Conservation (phyloP, 2,113 vertebrate species). For the Varanus komodoensis region DNA sequence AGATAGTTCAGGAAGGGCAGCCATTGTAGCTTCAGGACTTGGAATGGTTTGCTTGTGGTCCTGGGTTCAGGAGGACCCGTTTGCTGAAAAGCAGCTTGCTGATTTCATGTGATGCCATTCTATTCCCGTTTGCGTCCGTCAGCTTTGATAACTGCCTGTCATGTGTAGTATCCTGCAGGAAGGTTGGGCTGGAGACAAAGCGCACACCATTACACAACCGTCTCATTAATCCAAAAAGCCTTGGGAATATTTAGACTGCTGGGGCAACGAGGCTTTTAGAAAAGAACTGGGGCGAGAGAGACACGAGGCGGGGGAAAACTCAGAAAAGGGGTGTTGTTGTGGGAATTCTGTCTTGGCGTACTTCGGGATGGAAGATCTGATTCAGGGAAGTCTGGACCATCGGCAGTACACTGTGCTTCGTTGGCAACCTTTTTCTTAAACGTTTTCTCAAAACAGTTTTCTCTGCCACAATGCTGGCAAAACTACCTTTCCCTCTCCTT, state of each 20-base stretch:
- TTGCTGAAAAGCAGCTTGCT: no score
- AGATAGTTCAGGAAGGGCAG: no score
- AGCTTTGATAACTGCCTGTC: background rate
- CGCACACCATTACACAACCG: background rate
- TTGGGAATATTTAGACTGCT: background rate
- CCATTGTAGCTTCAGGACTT: background rate
- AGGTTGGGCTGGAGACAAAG: background rate
- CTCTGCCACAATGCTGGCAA: no score
- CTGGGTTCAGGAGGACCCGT: background rate
- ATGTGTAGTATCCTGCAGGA: background rate
- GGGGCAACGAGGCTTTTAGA: no score
- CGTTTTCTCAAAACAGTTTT: background rate
- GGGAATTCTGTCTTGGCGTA: background rate
- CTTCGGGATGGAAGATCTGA: background rate
- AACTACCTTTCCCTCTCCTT: background rate
- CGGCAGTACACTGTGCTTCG: background rate
- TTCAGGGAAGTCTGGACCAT: background rate
- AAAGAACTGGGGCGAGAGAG: background rate
- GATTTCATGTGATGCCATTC: no score
- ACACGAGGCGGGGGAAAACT: background rate
- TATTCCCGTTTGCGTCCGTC: background rate
- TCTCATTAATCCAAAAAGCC: slow-evolving; percentile 4
- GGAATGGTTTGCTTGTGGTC: background rate
- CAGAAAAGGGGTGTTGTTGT: background rate
- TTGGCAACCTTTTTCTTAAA: background rate